phyloP scores from a whole-genome alignment of 2,797 vertebrate species.

The Helarctos malayanus region DNA sequence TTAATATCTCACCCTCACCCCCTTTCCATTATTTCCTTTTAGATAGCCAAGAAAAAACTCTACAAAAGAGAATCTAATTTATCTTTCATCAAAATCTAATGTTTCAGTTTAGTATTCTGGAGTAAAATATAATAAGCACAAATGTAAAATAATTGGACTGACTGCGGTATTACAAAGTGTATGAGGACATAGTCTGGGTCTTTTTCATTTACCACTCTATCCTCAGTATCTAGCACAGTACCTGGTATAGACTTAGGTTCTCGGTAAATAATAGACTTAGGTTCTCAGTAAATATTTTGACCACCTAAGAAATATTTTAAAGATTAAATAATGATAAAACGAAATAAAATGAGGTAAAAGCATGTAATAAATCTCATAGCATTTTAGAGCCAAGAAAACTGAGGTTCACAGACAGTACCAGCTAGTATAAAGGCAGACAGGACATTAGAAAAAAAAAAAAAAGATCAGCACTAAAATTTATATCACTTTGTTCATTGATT shows the following conservation, averaged over 20 bases:
- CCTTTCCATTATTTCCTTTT: not conserved
- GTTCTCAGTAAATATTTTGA: not conserved
- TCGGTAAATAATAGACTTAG: not conserved
- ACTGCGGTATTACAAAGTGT: not conserved
- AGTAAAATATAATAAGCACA: constrained; percentile 33
- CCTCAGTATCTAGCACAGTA: not conserved
- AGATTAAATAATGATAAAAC: not conserved
- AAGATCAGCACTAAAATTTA: not conserved
- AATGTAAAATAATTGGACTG: not conserved
- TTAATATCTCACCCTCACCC: not conserved
- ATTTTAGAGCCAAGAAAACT: constrained; percentile 32
- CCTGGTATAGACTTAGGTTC: not conserved
- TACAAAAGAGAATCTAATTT: not conserved
- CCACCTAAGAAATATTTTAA: not conserved
- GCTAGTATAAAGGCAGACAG: not conserved
- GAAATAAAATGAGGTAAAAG: not conserved
- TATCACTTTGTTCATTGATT: not conserved
- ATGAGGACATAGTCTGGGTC: not conserved
- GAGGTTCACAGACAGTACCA: not conserved
- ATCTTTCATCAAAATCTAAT: not conserved
- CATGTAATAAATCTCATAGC: not conserved
- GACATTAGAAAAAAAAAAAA: not conserved
- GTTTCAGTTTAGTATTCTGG: constrained; percentile 42
- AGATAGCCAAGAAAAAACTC: not conserved
- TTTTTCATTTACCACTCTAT: not conserved